These are phyloP conservation scores for Drymonia ruficornis DNA, from an alignment of 2,888 invertebrate species.

Conservation along the genomic window DNA sequence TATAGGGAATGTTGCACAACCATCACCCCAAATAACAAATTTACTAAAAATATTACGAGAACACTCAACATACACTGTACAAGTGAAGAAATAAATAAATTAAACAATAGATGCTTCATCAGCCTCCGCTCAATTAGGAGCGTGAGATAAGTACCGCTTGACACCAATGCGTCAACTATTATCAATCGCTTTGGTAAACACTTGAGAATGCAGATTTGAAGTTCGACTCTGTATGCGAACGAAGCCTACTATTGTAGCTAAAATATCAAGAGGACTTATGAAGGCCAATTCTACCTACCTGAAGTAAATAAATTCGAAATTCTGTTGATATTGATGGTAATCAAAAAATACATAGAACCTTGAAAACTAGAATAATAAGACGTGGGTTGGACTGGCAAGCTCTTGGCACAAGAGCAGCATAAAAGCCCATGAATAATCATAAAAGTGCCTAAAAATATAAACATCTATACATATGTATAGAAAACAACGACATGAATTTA, in stretches of 20 bases:
- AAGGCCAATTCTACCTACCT: not conserved
- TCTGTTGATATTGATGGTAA: no score
- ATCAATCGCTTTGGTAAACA: not conserved
- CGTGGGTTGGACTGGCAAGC: no score
- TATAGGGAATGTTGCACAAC: no score
- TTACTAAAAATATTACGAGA: not conserved
- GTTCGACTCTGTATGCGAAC: not conserved
- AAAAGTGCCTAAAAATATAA: no score
- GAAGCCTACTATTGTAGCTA: not conserved
- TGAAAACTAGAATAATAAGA: no score
- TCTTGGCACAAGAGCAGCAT: no score
- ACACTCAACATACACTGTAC: not conserved
- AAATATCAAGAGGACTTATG: not conserved
- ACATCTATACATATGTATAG: no score
- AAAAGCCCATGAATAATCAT: no score
- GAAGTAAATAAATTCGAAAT: no score
- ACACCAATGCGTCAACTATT: constrained; percentile 1
- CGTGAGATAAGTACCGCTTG: not conserved
- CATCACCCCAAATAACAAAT: no score
- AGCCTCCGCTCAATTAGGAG: not conserved
- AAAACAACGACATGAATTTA: no score
- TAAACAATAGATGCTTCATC: not conserved
- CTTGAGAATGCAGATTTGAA: not conserved
- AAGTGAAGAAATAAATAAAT: not conserved
- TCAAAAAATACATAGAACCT: no score